Base-by-base conservation (phyloP, 2,113 vertebrate species). In the Sorex fumeus region DNA sequence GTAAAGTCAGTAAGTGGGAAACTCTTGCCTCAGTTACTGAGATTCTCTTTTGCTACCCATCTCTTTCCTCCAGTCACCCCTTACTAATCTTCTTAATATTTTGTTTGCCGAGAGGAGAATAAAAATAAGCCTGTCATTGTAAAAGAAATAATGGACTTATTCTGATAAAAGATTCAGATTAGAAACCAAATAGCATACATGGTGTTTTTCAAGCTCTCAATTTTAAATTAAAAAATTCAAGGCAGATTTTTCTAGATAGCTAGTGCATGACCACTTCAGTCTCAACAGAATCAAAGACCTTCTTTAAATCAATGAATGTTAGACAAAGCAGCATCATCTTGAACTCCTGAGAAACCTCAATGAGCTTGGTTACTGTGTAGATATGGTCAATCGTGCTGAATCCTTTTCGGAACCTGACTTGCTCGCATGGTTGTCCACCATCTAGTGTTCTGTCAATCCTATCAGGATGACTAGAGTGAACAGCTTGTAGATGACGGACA, bases 121-220 rank as follows among this genome's bases (percentile, higher is more conserved):
- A 91, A 95, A 96, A 96, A 90, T 93, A 95, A 92, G 93, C 70
- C 43, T 85, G 87, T 94, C 43, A 40, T 62, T 93, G 84, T 88
- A 64, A 78, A 95, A 93, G 89, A 86, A 96, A 85, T 95, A 94
- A 94, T 75, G 94, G 78, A 47, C 28, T 91, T 88, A 94, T 88
- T 95, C 69, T 60, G 79, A 79, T 79, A 76, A 74, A 91, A 90
- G 40, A 83, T 91, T 87, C 74, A 83, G 88, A 91, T 62, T 82
- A 90, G 81, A 84, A 71, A 75, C 84, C 69, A 94, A 93, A 70
- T 82, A 45, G 82, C 85, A 85, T 43, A 78, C 62, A 84, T 77
- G 28, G 9, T 71, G 13, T 96, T 91, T 95, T 82, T 90, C 60
- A 92, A 74, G 3, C 27, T 92, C 27, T 34, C 74, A 75, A 86